phyloP scores from a whole-genome alignment of 2,797 vertebrate species.

The Malacoraja senta region DNA sequence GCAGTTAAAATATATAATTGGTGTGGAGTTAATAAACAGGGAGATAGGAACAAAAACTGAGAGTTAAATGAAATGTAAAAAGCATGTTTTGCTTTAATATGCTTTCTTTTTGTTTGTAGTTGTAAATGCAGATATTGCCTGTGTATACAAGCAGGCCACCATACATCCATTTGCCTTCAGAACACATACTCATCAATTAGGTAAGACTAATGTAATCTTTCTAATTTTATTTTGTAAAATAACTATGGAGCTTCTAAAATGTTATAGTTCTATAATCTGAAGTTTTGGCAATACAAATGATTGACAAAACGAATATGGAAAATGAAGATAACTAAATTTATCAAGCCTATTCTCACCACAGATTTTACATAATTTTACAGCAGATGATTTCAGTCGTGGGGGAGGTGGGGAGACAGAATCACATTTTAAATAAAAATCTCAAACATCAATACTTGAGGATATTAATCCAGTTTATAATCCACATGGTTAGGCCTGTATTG shows the following conservation, averaged over 20 bases:
- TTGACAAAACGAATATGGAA: neutral
- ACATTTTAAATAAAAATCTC: neutral
- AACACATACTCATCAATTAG: constrained; percentile 87
- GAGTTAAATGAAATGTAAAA: neutral
- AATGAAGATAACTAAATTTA: neutral
- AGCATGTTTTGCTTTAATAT: constrained; percentile 27
- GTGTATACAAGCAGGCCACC: constrained; percentile 73
- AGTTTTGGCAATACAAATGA: neutral
- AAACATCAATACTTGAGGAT: neutral
- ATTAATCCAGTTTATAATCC: neutral
- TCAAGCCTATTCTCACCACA: neutral
- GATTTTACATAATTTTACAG: neutral
- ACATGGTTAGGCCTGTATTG: neutral
- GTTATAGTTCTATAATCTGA: neutral
- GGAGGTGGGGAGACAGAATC: neutral
- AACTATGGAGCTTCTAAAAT: neutral
- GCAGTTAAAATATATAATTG: too few relatives aligned
- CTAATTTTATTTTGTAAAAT: neutral
- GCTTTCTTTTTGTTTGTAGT: constrained; percentile 58
- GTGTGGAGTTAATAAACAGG: neutral
- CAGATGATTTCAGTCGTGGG: neutral
- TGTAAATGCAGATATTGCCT: constrained; percentile 84
- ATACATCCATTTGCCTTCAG: constrained; percentile 95
- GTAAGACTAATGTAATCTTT: constrained; percentile 58
- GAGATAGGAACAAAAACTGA: too few relatives aligned